Percentiles rank a stretch among this genome's conserved stretches.
These are phyloP conservation scores for Platyura marginata DNA, from an alignment of 1,140 invertebrate species.

Conservation along the genomic window DNA sequence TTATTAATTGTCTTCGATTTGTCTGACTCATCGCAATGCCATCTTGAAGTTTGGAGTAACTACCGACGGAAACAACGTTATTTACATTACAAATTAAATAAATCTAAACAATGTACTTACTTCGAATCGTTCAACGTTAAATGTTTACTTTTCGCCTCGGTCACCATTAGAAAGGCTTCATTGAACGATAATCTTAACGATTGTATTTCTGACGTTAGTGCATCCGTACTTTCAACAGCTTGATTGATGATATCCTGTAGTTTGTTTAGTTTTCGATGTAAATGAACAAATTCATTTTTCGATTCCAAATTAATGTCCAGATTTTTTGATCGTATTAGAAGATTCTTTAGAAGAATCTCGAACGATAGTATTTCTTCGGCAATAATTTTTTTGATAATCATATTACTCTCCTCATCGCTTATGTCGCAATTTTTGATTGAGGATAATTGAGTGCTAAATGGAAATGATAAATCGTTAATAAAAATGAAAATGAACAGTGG, in stretches of 20 bases:
- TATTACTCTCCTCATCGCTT: slow-evolving; percentile 1
- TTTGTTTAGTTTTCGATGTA: slow-evolving; percentile 28
- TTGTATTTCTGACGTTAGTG: slow-evolving; percentile 18
- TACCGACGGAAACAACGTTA: not conserved
- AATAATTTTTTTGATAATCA: slow-evolving; percentile 17
- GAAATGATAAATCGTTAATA: no score
- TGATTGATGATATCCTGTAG: slow-evolving; percentile 31
- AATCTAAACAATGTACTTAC: slow-evolving; percentile 18
- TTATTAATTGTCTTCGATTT: slow-evolving; percentile 30
- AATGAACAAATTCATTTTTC: slow-evolving; percentile 28
- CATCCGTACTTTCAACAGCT: slow-evolving; percentile 23
- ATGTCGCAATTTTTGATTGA: no score
- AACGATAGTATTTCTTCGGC: slow-evolving; percentile 38
- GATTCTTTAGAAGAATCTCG: slow-evolving; percentile 36
- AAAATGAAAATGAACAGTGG: no score
- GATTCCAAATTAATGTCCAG: slow-evolving; percentile 26
- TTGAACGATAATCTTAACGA: slow-evolving; percentile 35
- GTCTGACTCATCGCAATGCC: slow-evolving; percentile 22
- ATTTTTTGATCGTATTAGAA: slow-evolving; percentile 28
- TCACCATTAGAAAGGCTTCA: slow-evolving; percentile 38
- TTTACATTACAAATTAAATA: slow-evolving; percentile 1
- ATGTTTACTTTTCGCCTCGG: slow-evolving; percentile 34
- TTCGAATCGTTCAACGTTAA: slow-evolving; percentile 29
- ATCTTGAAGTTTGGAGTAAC: not conserved
- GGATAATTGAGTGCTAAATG: no score